phyloP scores from a whole-genome alignment of 1,140 invertebrate genomes.

The Hylaeus volcanicus region DNA sequence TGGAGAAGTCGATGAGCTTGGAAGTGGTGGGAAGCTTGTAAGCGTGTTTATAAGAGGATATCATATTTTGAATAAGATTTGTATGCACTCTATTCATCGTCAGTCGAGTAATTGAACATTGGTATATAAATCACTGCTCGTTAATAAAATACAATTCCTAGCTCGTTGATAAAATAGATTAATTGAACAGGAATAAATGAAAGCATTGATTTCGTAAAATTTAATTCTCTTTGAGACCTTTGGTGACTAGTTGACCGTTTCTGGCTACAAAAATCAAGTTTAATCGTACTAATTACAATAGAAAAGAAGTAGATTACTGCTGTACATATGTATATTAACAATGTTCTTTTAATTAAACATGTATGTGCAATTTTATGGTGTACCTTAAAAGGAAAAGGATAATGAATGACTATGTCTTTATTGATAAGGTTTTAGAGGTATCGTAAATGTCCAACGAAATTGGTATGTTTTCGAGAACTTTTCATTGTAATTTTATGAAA shows the following conservation, averaged over 20 bases:
- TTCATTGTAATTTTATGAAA: conserved; percentile 1
- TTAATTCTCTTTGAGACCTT: no score
- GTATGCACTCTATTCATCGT: conserved; percentile 46
- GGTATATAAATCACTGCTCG: neutral
- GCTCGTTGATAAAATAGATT: no score
- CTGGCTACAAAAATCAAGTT: neutral
- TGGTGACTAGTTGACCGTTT: no score
- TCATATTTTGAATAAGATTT: conserved; percentile 69
- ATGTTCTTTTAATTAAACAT: conserved; percentile 44
- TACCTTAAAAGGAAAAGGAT: neutral
- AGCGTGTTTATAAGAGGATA: conserved; percentile 52
- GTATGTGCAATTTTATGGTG: conserved; percentile 38
- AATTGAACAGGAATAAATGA: no score
- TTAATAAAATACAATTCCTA: no score
- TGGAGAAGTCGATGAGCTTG: neutral
- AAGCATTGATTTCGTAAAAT: no score
- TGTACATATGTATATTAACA: conserved; percentile 69
- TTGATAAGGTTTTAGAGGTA: conserved; percentile 14
- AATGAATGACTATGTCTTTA: neutral
- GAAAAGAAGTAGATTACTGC: conserved; percentile 52
- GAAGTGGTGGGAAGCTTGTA: neutral
- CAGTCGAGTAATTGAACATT: neutral
- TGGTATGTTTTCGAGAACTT: neutral
- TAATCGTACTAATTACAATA: conserved; percentile 39
- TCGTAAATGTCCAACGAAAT: conserved; percentile 31